A percentile compares a stretch with the other conserved stretches of the same genome.
Conservation (phyloP, 37 sponge, comb jelly and placozoan genomes). For the Aplysina aerophoba region DNA sequence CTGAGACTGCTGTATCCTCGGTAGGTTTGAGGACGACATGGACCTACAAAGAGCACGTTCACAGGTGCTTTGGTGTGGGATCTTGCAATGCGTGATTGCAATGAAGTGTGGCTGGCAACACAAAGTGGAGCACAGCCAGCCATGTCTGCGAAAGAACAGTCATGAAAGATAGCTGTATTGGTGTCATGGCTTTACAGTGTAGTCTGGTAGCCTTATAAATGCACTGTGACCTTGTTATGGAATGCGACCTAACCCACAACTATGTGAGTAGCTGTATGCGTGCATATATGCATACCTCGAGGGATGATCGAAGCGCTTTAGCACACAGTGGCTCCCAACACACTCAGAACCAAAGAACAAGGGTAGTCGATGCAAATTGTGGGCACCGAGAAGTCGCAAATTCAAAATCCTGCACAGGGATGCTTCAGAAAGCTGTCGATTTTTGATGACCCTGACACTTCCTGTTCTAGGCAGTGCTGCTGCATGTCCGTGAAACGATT, state of each 20-base stretch:
- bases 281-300: background rate
- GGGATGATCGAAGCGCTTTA: background rate
- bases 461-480: too few relatives aligned
- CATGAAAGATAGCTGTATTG: too few relatives aligned
- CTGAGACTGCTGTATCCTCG: too few relatives aligned
- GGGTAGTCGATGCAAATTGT: too few relatives aligned
- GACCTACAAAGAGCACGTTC: background rate
- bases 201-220: background rate
- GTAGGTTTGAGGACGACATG: too few relatives aligned
- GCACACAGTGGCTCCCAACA: too few relatives aligned
- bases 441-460: too few relatives aligned
- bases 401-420: too few relatives aligned
- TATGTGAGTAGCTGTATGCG: background rate
- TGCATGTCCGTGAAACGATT: too few relatives aligned
- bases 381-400: too few relatives aligned
- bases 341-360: too few relatives aligned
- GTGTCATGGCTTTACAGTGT: background rate
- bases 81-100: background rate
- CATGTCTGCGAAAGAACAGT: background rate
- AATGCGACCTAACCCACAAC: background rate
- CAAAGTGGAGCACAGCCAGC: background rate
- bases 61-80: background rate
- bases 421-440: too few relatives aligned
- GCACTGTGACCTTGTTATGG: background rate
- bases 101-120: background rate